phyloP scores from a whole-genome alignment of 2,888 invertebrate genomes.

The Ferdinandea cuprea region DNA sequence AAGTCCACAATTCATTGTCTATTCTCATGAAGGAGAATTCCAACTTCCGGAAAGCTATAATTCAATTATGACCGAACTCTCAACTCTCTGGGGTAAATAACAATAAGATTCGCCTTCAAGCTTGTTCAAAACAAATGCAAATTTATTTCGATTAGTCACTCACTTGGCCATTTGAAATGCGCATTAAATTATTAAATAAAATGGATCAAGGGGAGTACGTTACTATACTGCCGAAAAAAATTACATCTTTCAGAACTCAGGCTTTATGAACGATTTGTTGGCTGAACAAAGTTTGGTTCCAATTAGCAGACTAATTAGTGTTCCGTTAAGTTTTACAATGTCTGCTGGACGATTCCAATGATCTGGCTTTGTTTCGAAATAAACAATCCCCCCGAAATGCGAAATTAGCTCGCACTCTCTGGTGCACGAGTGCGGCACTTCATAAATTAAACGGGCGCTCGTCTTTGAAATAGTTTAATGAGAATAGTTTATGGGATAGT shows the following conservation, averaged over 20 bases:
- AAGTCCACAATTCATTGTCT: no score
- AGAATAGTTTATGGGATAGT: no score
- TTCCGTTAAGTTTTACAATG: constrained; percentile 25
- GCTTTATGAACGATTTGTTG: neutral
- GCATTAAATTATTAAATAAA: constrained; percentile 71
- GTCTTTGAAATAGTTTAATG: neutral
- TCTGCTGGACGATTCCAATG: neutral
- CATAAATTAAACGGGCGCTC: constrained; percentile 16
- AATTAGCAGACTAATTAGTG: constrained; percentile 31
- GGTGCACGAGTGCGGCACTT: constrained; percentile 32
- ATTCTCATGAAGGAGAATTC: no score
- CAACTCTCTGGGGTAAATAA: constrained; percentile 3
- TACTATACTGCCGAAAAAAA: neutral
- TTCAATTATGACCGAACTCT: no score
- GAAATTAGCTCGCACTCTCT: constrained; percentile 17
- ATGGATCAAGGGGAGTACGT: constrained; percentile 38
- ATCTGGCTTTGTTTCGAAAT: constrained; percentile 5
- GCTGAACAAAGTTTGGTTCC: neutral
- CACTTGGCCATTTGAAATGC: constrained; percentile 49
- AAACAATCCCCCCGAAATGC: neutral
- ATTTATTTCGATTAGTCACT: constrained; percentile 64
- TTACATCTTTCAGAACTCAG: neutral
- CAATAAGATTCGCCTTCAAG: constrained; percentile 27
- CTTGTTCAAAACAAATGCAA: constrained; percentile 59
- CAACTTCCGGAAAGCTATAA: no score